Base-by-base conservation (phyloP, 2,888 invertebrate genomes). In the Volucella zonaria region DNA sequence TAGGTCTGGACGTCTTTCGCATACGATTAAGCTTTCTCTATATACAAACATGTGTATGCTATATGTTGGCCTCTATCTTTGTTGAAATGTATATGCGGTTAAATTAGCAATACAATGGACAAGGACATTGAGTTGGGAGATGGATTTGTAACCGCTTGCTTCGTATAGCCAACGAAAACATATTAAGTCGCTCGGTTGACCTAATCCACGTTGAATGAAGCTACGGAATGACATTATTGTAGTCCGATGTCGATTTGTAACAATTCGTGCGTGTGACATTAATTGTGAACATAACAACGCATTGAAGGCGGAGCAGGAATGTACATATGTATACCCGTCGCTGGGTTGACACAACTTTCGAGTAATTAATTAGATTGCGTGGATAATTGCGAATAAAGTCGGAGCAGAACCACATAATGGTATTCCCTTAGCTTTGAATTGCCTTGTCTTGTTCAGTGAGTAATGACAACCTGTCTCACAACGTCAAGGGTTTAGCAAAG, bases 241-340 rank as follows among this genome's bases (percentile, higher is more conserved):
- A n/a, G 18, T 11, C 8, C 11, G 18, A 58, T 45, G 59, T 52
- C 68, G 49, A 42, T 52, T 75, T 51, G 56, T 67, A 67, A 45
- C 80, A 23, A 71, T 54, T 67, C 66, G 71, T 76, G 75, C 70
- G 40, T 75, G 71, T 58, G 75, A 61, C 83, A 79, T 83, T 83
- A 66, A 83, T 83, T 75, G 79, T 47, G 47, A 23, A 14, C 52
- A 71, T 12, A 51, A 82, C 56, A 73, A 51, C 59, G 38, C 42
- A 56, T 11, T 8, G n/a, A 18, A 40, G 47, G 58, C 38, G 38
- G 38, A 10, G n/a, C 10, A 23, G 3, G 14, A n/a, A 10, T 47
- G 9, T 38, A 15, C 8, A 38, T 40, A 10, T 47, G 9, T 38
- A 15, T 11, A 38, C 23, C n/a, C 38, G 14, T 42, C 31, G n/a